Conservation (phyloP, 2,113 vertebrate species). For the Lota lota region DNA sequence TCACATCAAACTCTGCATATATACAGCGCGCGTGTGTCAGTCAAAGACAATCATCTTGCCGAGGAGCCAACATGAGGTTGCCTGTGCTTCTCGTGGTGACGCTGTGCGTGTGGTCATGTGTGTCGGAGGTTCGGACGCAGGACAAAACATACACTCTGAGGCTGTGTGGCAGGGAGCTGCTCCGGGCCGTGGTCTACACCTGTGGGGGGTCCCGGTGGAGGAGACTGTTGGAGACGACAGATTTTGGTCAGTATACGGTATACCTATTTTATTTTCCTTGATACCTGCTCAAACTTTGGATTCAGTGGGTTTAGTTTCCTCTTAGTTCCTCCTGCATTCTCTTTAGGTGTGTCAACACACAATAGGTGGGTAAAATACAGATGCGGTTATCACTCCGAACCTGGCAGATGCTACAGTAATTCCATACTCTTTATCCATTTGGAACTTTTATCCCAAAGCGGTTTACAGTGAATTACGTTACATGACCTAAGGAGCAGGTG, state of each 20-base stretch:
- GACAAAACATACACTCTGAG: conserved; percentile 53
- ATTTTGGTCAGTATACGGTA: conserved; percentile 56
- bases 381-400: too few relatives aligned
- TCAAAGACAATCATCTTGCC: background rate
- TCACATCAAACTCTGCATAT: conserved; percentile 35
- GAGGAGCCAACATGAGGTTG: conserved; percentile 53
- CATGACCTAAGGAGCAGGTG: too few relatives aligned
- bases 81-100: conserved; percentile 47
- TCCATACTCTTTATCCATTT: too few relatives aligned
- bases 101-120: conserved; percentile 47
- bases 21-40: conserved; percentile 3
- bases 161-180: conserved; percentile 81
- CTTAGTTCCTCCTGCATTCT: too few relatives aligned
- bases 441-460: too few relatives aligned
- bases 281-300: background rate
- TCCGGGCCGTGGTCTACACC: conserved; percentile 80
- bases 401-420: too few relatives aligned
- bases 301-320: too few relatives aligned
- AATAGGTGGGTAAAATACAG: too few relatives aligned
- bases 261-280: background rate
- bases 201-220: conserved; percentile 85
- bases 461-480: too few relatives aligned
- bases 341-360: too few relatives aligned
- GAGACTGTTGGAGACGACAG: conserved; percentile 43
- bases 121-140: conserved; percentile 2